These are phyloP conservation scores for Decapterus maruadsi DNA, from an alignment of 2,797 vertebrate species.

Conservation along the genomic window DNA sequence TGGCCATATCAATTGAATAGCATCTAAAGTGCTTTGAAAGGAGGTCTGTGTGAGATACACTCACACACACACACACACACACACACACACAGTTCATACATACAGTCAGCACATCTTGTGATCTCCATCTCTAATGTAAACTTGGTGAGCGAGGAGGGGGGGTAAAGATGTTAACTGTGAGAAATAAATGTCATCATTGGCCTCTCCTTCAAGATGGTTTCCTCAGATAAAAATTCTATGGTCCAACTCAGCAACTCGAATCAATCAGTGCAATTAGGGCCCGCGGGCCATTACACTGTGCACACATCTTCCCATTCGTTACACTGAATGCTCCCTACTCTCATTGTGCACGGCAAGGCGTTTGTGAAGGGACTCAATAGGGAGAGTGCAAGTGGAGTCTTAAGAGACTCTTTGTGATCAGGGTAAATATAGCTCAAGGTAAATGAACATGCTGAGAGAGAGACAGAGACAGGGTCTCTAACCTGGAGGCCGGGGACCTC, in stretches of 20 bases:
- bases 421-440: constrained; percentile 71
- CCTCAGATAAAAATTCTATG: constrained; percentile 75
- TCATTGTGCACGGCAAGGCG: constrained; percentile 66
- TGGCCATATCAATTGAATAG: constrained; percentile 76
- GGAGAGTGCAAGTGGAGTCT: constrained; percentile 57
- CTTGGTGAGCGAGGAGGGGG: constrained; percentile 45
- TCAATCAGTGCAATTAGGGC: constrained; percentile 78
- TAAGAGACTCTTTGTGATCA: constrained; percentile 70
- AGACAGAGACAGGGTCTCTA: constrained; percentile 13
- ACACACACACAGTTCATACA: constrained; percentile 40
- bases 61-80: constrained; percentile 33
- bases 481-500: constrained; percentile 17
- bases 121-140: constrained; percentile 81
- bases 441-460: constrained; percentile 56
- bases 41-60: constrained; percentile 40
- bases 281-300: constrained; percentile 68
- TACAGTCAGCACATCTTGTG: constrained; percentile 73
- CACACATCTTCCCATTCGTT: constrained; percentile 71
- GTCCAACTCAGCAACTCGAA: constrained; percentile 68
- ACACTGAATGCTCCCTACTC: constrained; percentile 58
- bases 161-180: constrained; percentile 78
- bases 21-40: constrained; percentile 80
- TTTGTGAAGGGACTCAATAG: constrained; percentile 69
- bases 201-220: constrained; percentile 70
- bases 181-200: constrained; percentile 82